Evolutionary conservation across 35 echinoderm and acorn worm species (phyloP), one percentile per base, ranked within the genome.

Genomic region (Apostichopus parvimensis): DNA sequence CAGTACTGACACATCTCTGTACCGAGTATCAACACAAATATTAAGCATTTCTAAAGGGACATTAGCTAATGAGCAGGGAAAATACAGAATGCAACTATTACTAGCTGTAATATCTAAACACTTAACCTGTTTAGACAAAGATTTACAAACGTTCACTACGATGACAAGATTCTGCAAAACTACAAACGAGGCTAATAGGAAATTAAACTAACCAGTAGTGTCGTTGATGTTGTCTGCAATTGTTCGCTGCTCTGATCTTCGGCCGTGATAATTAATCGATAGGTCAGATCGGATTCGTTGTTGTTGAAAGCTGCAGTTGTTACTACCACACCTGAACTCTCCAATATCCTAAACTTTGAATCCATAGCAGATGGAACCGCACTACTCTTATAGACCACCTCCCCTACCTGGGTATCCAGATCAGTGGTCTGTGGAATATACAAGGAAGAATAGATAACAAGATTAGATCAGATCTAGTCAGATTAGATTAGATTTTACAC

Each of bases 301-400:
- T 54, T 58, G 61, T 5, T 54, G 52, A 88, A 88, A 15, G 86
- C 20, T 22, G 58, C 60, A 11, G 86, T 72, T 6, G 86, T 88
- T 15, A 88, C 4, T 20, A 88, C 45, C 6, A 88, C 17, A 26
- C 86, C 86, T 26, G 86, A 28, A n/a, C 64, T 88, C 62, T 71
- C 23, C 18, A 88, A 54, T 68, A 88, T 88, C 23, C 57, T 88
- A 52, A 88, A 88, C 86, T 88, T 88, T 71, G 86, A 88, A 4
- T n/a, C 8, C 20, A 45, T 4, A 6, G 61, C 60, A 5, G 15
- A 64, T 12, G 64, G 22, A 54, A 24, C 20, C 1, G 5, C 64
- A 15, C 13, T 72, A 11, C 15, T 22, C 21, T 4, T 88, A 12
- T 88, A 88, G 6, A 9, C 4, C 61, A 88, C 45, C 0, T 72